Evolutionary conservation across 2,797 vertebrate species (phyloP), one percentile per base, ranked within the genome.

Genomic region (Oceanodroma leucorhoa): DNA sequence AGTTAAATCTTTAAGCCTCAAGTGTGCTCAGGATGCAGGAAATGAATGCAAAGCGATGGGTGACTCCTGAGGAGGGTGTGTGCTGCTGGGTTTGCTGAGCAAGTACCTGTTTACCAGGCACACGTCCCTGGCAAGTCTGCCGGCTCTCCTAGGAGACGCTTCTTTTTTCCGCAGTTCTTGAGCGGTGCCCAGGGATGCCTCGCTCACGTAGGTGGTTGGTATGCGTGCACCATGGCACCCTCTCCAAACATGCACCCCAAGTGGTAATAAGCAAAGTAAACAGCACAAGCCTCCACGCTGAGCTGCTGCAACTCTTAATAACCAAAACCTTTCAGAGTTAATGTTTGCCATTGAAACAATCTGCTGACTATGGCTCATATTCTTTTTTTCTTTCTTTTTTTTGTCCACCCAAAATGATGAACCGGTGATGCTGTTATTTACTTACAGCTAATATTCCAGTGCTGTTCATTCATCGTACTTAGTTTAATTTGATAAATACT

Each of bases 31-130:
- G 2, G 10, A 1, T 7, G 27, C 5, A 11, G 78, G 32, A 5
- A 5, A 2, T 3, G 17, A 12, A 2, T 2, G 1, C 1, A 1
- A 29, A 51, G 60, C 26, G 1, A 1, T 1, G n/a, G 26, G 38
- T 8, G n/a, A 12, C 20, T 40, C 18, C 13, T 7, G 24, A 5
- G 46, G 19, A 23, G 45, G 0, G 0, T 0, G 9, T 1, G 14
- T 17, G 51, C 26, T 18, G 57, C 21, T 7, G 40, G 10, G 7
- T 51, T 40, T 14, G 34, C 32, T 13, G 54, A 38, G 40, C 14
- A 5, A 4, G 38, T 30, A 3, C 15, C 32, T 36, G 11, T 13
- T 8, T 2, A 1, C 46, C 5, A 1, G 51, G 11, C 27, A 5
- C 29, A 0, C 0, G 0, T 36, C 50, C 71, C 32, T 22, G 45